phyloP scores from a whole-genome alignment of 2,888 invertebrate genomes.

The Ormyrus thymus region DNA sequence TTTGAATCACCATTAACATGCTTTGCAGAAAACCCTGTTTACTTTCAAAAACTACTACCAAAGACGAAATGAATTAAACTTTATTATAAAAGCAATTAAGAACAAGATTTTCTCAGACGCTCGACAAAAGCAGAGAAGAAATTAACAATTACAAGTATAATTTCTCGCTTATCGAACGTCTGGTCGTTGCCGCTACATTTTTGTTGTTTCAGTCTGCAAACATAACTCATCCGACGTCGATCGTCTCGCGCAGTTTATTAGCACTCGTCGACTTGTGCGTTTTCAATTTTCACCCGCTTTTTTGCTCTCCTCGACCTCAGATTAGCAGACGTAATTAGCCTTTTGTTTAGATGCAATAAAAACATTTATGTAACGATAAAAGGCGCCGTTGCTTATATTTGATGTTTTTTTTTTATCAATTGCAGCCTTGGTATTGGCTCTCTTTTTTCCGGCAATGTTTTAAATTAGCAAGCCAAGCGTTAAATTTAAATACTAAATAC shows the following conservation, averaged over 20 bases:
- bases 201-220: slow-evolving; percentile 16
- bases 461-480: too few species aligned
- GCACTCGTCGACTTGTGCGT: background rate
- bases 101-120: too few species aligned
- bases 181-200: background rate
- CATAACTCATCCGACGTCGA: background rate
- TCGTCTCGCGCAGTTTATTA: background rate
- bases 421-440: background rate
- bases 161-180: background rate
- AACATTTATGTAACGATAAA: slow-evolving; percentile 31
- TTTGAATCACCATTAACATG: too few species aligned
- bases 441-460: background rate
- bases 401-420: background rate
- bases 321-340: slow-evolving; percentile 5
- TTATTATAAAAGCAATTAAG: too few species aligned
- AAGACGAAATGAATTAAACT: too few species aligned
- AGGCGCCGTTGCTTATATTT: background rate
- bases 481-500: too few species aligned
- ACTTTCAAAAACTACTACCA: too few species aligned
- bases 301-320: background rate
- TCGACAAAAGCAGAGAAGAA: background rate
- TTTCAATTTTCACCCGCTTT: slow-evolving; percentile 4
- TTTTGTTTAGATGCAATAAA: slow-evolving; percentile 11
- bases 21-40: too few species aligned
- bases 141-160: slow-evolving; percentile 5